Base-by-base conservation (phyloP, 1,140 invertebrate species). In the Sweltsa coloradensis region DNA sequence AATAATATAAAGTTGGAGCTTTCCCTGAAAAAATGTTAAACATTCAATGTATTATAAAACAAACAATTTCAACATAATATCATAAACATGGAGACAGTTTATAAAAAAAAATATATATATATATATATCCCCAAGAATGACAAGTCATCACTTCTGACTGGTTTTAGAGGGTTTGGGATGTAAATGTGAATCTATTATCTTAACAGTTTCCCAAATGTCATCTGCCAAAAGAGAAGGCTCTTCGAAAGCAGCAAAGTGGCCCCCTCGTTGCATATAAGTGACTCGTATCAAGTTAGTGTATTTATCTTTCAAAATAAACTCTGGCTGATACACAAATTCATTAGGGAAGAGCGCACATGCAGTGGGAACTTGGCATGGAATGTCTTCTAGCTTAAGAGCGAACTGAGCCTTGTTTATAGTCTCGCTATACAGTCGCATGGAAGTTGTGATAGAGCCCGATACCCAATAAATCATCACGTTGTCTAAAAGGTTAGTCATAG, bases 191-290 rank as follows among this genome's bases (percentile, higher is more conserved):
- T 26, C 2, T 18, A 34, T 43, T 27, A 26, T 46, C 24, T 54
- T 53, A 0, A 74, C 64, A 50, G 70, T 73, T 22, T 55, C 48
- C 43, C 66, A 66, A 44, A 74, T 60, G 54, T 91, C 86, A 11
- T 78, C 68, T 5, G 80, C 74, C 1, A 91, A 55, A 6, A 76
- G 54, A 54, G 78, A 56, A 0, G 88, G 88, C 37, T 79, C 72
- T 60, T 94, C 83, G 49, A 92, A 73, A 0, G 84, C 87, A 6
- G 82, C 81, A 60, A 93, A 94, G 65, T 94, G 90, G 2, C 90
- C 90, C 2, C 87, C 88, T 5, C 73, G 66, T 2, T 68, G 54
- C 21, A 74, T 53, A 41, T 79, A 68, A 1, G 69, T 80, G 2
- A 72, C 70, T 34, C 79, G 74, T 3, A 84, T 64, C 5, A 86